phyloP scores from a whole-genome alignment of 2,888 invertebrate genomes.

The Aphodius granarius region DNA sequence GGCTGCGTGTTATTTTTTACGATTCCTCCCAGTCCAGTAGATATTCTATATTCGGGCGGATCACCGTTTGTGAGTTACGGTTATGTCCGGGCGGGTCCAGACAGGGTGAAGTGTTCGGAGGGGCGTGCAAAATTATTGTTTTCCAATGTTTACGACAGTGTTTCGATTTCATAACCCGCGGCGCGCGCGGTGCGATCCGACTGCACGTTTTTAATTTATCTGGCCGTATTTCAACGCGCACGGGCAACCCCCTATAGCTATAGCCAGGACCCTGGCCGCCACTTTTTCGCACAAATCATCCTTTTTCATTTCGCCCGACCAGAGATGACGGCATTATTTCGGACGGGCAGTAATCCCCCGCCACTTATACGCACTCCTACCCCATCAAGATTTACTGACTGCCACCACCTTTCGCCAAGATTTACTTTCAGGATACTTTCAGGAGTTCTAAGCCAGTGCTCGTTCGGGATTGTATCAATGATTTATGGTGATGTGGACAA shows the following conservation, averaged over 20 bases:
- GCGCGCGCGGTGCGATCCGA: constrained; percentile 45
- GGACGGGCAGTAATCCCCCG: neutral
- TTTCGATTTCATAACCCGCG: constrained; percentile 57
- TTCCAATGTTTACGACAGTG: constrained; percentile 57
- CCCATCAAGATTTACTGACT: neutral
- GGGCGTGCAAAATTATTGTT: constrained; percentile 54
- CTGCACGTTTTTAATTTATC: constrained; percentile 58
- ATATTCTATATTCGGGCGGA: constrained; percentile 37
- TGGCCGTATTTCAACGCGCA: constrained; percentile 45
- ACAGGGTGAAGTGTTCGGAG: constrained; percentile 43
- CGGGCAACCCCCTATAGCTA: too few species aligned
- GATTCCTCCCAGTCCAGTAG: constrained; percentile 24
- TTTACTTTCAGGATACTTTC: neutral
- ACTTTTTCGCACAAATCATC: neutral
- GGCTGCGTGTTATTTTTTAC: constrained; percentile 9
- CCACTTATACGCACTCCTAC: neutral
- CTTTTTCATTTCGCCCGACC: neutral
- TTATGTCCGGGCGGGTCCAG: constrained; percentile 44
- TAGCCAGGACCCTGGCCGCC: too few species aligned
- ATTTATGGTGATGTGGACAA: neutral
- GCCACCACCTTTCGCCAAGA: neutral
- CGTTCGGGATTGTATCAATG: neutral
- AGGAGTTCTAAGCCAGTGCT: neutral
- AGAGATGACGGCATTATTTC: neutral
- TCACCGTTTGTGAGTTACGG: constrained; percentile 43